Evolutionary conservation across 2,888 invertebrate genomes (phyloP), one percentile per base, ranked within the genome.

Genomic region (Stenotaenia linearis): DNA sequence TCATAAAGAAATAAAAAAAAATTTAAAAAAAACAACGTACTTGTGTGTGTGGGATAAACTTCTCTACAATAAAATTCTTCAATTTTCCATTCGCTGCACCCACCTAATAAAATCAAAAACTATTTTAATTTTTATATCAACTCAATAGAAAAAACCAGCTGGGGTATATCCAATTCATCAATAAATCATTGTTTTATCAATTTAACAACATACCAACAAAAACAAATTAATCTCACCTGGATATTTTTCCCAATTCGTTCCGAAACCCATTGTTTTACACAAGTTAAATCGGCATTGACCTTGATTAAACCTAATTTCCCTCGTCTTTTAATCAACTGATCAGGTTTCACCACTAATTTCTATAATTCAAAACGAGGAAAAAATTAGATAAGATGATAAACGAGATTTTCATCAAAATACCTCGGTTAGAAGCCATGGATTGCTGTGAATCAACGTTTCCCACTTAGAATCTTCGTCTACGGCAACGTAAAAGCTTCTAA

Each of bases 321-420:
- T 80, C 99, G 91, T 32, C 99, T 90, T 87, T 99, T 99, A 86
- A 99, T 99, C 87, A 99, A 89, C 89, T 99, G 99, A 88, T 99
- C 99, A 0, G 98, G 98, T 86, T 99, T 99, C n/a, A 96, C 98
- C 3, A 99, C 98, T 83, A 98, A 89, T 88, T 93, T 91, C 93
- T 94, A 88, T n/a, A 9, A 25, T 61, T 61, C 5, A 61, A 61
- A 61, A 61, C 9, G 9, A 35, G 9, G 4, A 7, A 35, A 35
- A 7, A 56, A 7, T 56, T 23, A 7, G 61, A 61, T 9, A 61
- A 61, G 10, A 18, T 61, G 2, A 61, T 7, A 75, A 75, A 30
- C n/a, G n/a, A n/a, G n/a, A n/a, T n/a, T n/a, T n/a, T n/a, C n/a
- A n/a, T n/a, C n/a, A 30, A 25, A 1, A 1, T 81, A 89, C 88